Conservation (phyloP, 2,797 vertebrate genomes). For the Lutjanus campechanus region DNA sequence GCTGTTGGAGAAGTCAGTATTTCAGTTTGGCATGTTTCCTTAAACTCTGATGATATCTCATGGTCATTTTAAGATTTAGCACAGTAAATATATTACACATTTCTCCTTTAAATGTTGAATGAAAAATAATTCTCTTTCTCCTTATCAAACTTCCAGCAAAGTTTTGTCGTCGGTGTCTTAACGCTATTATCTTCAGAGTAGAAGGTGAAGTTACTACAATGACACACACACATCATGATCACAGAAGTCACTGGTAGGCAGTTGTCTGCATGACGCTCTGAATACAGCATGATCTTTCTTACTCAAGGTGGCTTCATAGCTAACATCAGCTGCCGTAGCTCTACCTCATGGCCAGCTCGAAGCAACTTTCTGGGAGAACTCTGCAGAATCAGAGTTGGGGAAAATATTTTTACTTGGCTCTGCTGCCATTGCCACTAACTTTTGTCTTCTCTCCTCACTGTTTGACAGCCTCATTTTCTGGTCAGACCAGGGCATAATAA, state of each 20-base stretch:
- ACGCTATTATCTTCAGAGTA: background rate
- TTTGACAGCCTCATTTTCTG: slow-evolving; percentile 11
- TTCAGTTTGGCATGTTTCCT: too few relatives aligned
- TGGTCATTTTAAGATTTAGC: too few relatives aligned
- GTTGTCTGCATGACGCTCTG: slow-evolving; percentile 4
- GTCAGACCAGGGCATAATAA: background rate
- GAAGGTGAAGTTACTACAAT: background rate
- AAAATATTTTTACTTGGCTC: background rate
- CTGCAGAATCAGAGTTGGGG: background rate
- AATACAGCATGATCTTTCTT: background rate
- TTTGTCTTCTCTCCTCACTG: slow-evolving; percentile 1
- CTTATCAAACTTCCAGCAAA: too few relatives aligned
- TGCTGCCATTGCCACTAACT: slow-evolving; percentile 10
- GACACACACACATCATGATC: background rate
- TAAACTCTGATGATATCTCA: too few relatives aligned
- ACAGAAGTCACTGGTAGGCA: background rate
- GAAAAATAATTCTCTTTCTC: too few relatives aligned
- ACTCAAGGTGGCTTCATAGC: background rate
- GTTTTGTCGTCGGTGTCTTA: background rate
- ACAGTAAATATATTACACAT: too few relatives aligned
- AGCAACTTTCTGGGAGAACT: slow-evolving; percentile 9
- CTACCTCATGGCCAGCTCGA: background rate
- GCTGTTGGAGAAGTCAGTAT: too few relatives aligned
- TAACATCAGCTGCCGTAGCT: background rate
- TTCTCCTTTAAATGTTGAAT: too few relatives aligned